Evolutionary conservation across 2,113 vertebrate genomes (phyloP).

Genomic region (Loxodonta africana): DNA sequence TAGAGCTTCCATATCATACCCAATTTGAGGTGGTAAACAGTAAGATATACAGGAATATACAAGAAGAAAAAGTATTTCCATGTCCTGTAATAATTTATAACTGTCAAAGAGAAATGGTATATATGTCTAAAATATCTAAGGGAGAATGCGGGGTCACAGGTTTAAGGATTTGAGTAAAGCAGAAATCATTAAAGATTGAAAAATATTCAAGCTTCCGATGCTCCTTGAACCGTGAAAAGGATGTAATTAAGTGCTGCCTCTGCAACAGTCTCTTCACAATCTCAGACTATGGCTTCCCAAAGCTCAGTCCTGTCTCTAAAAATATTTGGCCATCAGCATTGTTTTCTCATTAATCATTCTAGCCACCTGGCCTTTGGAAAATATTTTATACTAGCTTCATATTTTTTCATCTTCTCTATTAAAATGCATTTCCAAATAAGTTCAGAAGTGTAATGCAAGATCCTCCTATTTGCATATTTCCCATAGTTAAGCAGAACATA

Average conservation of each 20-base stretch:
- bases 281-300: neutral
- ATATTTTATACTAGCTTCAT: slow-evolving; percentile 22
- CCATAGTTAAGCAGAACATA: slow-evolving; percentile 39
- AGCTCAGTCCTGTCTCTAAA: neutral
- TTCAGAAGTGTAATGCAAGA: slow-evolving; percentile 22
- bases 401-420: slow-evolving; percentile 53
- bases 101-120: neutral
- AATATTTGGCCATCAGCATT: neutral
- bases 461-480: slow-evolving; percentile 24
- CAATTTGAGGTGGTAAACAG: neutral
- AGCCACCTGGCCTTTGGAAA: neutral
- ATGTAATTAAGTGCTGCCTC: neutral
- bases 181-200: slow-evolving; percentile 34
- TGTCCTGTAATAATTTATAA: neutral
- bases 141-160: neutral
- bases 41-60: neutral
- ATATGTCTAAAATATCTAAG: slow-evolving; percentile 1
- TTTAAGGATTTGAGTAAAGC: neutral
- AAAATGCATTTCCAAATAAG: slow-evolving; percentile 44
- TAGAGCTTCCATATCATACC: neutral
- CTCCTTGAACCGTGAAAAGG: neutral
- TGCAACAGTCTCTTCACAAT: neutral
- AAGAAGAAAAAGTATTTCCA: neutral
- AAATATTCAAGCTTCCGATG: neutral
- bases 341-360: slow-evolving; percentile 55